These are phyloP conservation scores for Pterocles gutturalis DNA, from an alignment of 2,113 vertebrate species.

Conservation along the genomic window DNA sequence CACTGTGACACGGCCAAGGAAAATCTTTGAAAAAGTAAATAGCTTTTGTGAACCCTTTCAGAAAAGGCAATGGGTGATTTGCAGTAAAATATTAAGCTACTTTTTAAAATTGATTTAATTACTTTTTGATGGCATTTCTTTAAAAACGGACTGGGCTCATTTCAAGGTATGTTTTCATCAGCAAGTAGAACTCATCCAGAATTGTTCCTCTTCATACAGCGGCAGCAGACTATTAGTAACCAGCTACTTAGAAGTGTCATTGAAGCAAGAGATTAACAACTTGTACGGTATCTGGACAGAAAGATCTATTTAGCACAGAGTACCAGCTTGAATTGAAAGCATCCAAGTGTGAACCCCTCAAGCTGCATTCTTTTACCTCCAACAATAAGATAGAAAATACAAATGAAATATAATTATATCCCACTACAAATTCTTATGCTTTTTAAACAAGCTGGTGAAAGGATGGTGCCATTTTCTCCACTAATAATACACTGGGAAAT, in stretches of 20 bases:
- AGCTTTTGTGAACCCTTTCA: neutral
- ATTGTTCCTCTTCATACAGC: neutral
- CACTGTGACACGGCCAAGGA: neutral
- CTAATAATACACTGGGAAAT: neutral
- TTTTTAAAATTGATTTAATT: neutral
- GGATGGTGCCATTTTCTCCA: neutral
- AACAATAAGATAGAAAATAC: neutral
- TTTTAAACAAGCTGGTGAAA: slow-evolving; percentile 18
- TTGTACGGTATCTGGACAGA: neutral
- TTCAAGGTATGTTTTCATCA: neutral
- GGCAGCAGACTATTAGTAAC: neutral
- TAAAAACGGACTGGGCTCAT: neutral
- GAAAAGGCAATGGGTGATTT: neutral
- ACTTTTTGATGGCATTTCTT: neutral
- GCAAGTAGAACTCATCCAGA: neutral
- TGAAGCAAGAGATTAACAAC: slow-evolving; percentile 3
- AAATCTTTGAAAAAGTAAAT: neutral
- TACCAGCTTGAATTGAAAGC: neutral
- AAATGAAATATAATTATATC: slow-evolving; percentile 22
- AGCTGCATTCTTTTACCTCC: slow-evolving; percentile 8
- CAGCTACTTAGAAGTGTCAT: neutral
- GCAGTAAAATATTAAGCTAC: neutral
- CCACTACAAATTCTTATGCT: neutral
- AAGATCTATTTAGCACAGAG: slow-evolving; percentile 5
- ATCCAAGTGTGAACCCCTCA: neutral